A percentile compares a stretch with the other conserved stretches of the same genome.
These are phyloP conservation scores for Stichodactyla helianthus DNA, from an alignment of 64 coral and sea anemone species.

Conservation along the genomic window DNA sequence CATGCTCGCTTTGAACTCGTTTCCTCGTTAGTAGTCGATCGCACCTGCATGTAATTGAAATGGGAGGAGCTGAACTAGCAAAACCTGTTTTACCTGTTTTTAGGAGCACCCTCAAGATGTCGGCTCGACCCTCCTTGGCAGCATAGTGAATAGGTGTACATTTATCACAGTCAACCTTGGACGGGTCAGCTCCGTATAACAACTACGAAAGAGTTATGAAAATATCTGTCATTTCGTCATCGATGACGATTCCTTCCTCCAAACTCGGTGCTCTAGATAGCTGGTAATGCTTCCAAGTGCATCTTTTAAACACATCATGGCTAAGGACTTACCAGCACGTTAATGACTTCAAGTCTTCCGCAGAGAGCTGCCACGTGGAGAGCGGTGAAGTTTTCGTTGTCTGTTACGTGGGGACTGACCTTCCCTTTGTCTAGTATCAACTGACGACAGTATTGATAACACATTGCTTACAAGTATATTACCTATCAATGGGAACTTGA, in stretches of 20 bases:
- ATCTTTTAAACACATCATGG: no score
- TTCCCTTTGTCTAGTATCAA: background rate
- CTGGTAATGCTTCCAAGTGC: no score
- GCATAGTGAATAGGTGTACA: slow-evolving; percentile 66
- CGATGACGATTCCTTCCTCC: no score
- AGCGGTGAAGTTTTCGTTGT: slow-evolving; percentile 65
- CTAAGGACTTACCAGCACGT: slow-evolving; percentile 52
- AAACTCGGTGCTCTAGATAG: no score
- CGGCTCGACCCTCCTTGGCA: slow-evolving; percentile 69
- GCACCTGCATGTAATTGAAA: no score
- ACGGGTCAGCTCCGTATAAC: slow-evolving; percentile 50
- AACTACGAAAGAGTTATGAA: slow-evolving; percentile 20
- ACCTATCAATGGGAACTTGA: no score
- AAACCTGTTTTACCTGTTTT: slow-evolving; percentile 36
- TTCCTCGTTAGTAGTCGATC: no score
- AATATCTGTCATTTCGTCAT: no score
- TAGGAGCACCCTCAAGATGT: slow-evolving; percentile 52
- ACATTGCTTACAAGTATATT: no score
- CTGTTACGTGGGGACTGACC: slow-evolving; percentile 47
- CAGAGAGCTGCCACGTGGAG: slow-evolving; percentile 60
- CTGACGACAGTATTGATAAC: background rate
- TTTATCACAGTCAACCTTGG: slow-evolving; percentile 52
- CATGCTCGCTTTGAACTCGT: no score
- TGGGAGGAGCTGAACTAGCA: no score
- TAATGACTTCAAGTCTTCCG: slow-evolving; percentile 41